Evolutionary conservation across 1,140 invertebrate genomes (phyloP).

Genomic region (Cyclargus thomasi): DNA sequence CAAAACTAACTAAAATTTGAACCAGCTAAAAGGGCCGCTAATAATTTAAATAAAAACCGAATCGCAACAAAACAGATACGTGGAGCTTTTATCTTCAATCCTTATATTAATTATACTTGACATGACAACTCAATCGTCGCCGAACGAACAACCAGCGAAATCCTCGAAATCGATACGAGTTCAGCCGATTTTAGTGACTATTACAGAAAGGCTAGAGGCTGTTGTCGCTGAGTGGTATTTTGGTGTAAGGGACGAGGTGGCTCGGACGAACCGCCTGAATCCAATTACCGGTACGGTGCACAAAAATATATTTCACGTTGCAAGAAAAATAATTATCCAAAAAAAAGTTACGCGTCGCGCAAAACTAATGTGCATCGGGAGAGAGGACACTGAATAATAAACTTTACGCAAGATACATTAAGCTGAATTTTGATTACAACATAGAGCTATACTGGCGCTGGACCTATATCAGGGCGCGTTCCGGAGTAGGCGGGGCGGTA

Average conservation of each 20-base stretch:
- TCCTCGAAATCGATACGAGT: slow-evolving; percentile 19
- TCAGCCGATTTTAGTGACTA: slow-evolving; percentile 22
- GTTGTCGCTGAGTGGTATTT: slow-evolving; percentile 21
- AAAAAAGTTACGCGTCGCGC: slow-evolving; percentile 41
- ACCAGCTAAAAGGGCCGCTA: slow-evolving; percentile 28
- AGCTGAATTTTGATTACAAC: slow-evolving; percentile 28
- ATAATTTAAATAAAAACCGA: slow-evolving; percentile 31
- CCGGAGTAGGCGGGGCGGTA: slow-evolving; percentile 42
- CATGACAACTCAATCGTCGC: slow-evolving; percentile 60
- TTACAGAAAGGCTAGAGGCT: slow-evolving; percentile 9
- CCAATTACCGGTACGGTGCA: slow-evolving; percentile 55
- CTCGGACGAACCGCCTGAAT: slow-evolving; percentile 40
- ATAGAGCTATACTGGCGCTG: slow-evolving; percentile 23
- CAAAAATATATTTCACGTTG: slow-evolving; percentile 54
- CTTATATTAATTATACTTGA: slow-evolving; percentile 70
- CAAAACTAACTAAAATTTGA: slow-evolving; percentile 10
- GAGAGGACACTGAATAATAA: slow-evolving; percentile 14
- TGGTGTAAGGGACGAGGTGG: slow-evolving; percentile 4
- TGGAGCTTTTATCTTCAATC: slow-evolving; percentile 55
- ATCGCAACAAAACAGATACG: slow-evolving; percentile 40
- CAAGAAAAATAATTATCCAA: slow-evolving; percentile 54
- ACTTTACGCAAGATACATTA: slow-evolving; percentile 19
- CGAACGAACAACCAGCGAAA: slow-evolving; percentile 16
- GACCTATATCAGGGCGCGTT: slow-evolving; percentile 25
- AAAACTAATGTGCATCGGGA: slow-evolving; percentile 38